Evolutionary conservation across 2,797 vertebrate species (phyloP), one percentile per base, ranked within the genome.

Genomic region (Macropodus opercularis): DNA sequence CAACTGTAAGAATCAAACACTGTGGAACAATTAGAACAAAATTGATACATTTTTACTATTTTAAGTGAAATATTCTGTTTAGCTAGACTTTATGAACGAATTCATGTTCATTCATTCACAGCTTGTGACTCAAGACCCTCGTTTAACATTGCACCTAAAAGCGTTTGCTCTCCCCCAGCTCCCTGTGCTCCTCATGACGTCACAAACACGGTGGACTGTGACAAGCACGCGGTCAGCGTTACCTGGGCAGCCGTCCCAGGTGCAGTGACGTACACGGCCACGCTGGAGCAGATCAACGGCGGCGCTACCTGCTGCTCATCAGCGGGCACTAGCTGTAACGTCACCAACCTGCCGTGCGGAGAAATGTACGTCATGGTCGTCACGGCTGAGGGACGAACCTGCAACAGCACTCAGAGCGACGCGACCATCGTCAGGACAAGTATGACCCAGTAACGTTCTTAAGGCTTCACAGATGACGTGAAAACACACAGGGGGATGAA

Each of bases 341-440:
- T 94, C 57, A 11, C 15, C 0, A 52, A 75, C 6, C 86, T 94
- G 53, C 89, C 89, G 0, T 94, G 94, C 10, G 93, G 92, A 3
- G 74, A 91, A 54, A 81, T 87, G 46, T 93, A 90, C 59, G 52
- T 58, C 6, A 46, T 93, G 40, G 83, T 81, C 0, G 85, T 94
- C 48, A 85, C 69, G 13, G 90, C 92, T 0, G 87, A 91, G 63
- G 93, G 93, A 34, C 81, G 62, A n/a, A 91, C 72, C 8, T 94
- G 93, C 81, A 92, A 91, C 72, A 92, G 92, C 72, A 89, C 89
- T 8, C 83, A 89, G 76, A 92, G 89, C 14, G 11, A 43, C 2
- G 72, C 67, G 15, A 2, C 29, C 5, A 56, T 90, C 7, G 59
- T 89, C 40, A 81, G 84, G 53, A 91, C 93, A 78, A 92, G 93